phyloP scores from a whole-genome alignment of 2,888 invertebrate species.

The Subacronicta megacephala region DNA sequence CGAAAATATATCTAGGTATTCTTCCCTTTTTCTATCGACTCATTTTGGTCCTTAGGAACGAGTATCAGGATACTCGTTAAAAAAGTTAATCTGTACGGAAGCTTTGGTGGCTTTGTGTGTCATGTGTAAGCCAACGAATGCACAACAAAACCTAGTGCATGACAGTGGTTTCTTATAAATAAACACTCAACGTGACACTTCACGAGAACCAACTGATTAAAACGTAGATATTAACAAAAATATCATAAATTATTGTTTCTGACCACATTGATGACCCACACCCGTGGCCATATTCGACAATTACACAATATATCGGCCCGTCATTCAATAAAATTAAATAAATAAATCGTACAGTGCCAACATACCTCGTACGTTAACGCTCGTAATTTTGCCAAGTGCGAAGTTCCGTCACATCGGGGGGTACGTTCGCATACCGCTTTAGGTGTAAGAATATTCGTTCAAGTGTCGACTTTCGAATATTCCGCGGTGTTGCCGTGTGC shows the following conservation, averaged over 20 bases:
- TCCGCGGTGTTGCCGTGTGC: slow-evolving; percentile 79
- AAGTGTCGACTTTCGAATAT: slow-evolving; percentile 80
- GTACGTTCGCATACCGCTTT: slow-evolving; percentile 79
- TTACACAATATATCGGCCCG: slow-evolving; percentile 50
- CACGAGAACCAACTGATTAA: neutral
- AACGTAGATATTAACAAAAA: neutral
- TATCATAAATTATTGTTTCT: neutral
- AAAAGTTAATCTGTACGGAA: too few relatives aligned
- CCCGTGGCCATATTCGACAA: slow-evolving; percentile 40
- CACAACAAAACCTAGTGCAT: too few relatives aligned
- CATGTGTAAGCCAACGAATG: neutral
- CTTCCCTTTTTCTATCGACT: too few relatives aligned
- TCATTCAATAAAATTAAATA: slow-evolving; percentile 59
- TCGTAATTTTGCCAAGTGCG: slow-evolving; percentile 88
- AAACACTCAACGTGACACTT: too few relatives aligned
- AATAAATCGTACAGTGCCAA: slow-evolving; percentile 58
- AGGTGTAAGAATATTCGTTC: slow-evolving; percentile 82
- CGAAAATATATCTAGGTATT: too few relatives aligned
- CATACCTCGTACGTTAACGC: slow-evolving; percentile 70
- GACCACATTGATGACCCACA: slow-evolving; percentile 3
- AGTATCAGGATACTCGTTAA: too few relatives aligned
- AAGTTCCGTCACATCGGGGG: slow-evolving; percentile 88
- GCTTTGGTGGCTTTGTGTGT: too few relatives aligned
- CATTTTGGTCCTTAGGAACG: too few relatives aligned
- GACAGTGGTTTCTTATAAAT: too few relatives aligned